A percentile compares a stretch with the other conserved stretches of the same genome.
These are phyloP conservation scores for Eupeodes latifasciatus DNA, from an alignment of 2,888 invertebrate species.

Conservation along the genomic window DNA sequence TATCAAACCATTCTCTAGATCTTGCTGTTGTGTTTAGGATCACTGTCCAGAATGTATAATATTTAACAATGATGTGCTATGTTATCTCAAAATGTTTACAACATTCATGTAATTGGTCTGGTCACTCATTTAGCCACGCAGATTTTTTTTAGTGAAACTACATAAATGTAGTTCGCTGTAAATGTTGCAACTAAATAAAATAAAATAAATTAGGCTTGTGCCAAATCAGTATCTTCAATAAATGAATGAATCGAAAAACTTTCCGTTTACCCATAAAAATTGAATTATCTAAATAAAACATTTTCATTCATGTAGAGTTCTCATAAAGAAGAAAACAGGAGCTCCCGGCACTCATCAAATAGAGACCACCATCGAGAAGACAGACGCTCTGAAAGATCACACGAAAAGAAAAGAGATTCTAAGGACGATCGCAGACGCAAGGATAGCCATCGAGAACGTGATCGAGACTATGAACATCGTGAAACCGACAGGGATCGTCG, in stretches of 20 bases:
- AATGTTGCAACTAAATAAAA: too few species aligned
- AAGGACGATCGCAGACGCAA: slow-evolving; percentile 76
- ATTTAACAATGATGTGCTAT: too few species aligned
- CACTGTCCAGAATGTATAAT: too few species aligned
- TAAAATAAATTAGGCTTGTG: too few species aligned
- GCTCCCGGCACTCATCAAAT: slow-evolving; percentile 28
- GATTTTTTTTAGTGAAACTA: too few species aligned
- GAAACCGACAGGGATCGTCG: slow-evolving; percentile 73
- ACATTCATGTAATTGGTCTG: too few species aligned
- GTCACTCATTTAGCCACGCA: too few species aligned
- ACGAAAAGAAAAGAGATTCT: slow-evolving; percentile 74
- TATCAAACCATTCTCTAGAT: too few species aligned
- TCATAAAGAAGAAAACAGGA: slow-evolving; percentile 50
- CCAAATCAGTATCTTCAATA: too few species aligned
- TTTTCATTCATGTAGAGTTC: slow-evolving; percentile 32
- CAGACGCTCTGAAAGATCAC: slow-evolving; percentile 59
- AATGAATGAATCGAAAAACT: not conserved
- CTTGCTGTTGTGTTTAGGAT: too few species aligned
- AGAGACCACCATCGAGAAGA: slow-evolving; percentile 60
- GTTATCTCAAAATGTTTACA: too few species aligned
- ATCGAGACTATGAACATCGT: slow-evolving; percentile 64
- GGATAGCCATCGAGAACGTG: slow-evolving; percentile 65
- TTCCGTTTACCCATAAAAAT: not conserved
- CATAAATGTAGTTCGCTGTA: too few species aligned
- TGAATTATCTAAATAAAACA: not conserved